A percentile compares a stretch with the other conserved stretches of the same genome.
Conservation (phyloP, 1,140 invertebrate species). For the Cylas formicarius region DNA sequence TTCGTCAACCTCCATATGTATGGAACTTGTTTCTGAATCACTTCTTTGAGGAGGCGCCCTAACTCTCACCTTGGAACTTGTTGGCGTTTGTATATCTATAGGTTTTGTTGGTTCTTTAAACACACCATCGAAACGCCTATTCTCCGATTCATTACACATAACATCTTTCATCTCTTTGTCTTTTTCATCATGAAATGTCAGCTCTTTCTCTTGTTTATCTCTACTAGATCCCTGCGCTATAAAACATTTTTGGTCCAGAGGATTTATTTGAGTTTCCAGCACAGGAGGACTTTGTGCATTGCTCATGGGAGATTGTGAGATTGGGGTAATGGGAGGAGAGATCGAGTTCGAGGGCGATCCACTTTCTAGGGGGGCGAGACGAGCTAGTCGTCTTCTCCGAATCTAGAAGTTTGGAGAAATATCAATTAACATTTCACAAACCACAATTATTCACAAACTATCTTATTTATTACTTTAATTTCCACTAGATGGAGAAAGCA, state of each 20-base stretch:
- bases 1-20: conserved; percentile 54
- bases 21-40: conserved; percentile 40
- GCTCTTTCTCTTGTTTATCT: conserved; percentile 11
- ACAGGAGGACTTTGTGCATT: conserved; percentile 35
- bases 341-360: conserved; percentile 36
- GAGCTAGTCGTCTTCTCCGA: conserved; percentile 57
- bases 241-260: conserved; percentile 23
- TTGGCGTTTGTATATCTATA: conserved; percentile 34
- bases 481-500: conserved; percentile 6
- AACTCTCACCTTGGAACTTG: conserved; percentile 27
- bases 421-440: neutral
- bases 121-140: neutral
- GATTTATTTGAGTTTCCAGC: conserved; percentile 17
- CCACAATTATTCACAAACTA: neutral
- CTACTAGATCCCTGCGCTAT: neutral
- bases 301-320: conserved; percentile 34
- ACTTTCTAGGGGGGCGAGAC: conserved; percentile 49
- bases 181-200: neutral
- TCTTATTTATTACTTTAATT: conserved; percentile 9
- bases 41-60: conserved; percentile 31
- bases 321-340: conserved; percentile 37
- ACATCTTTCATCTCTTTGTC: conserved; percentile 14
- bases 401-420: conserved; percentile 49
- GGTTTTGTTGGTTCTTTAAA: conserved; percentile 33
- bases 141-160: neutral